A percentile compares a stretch with the other conserved stretches of the same genome.
phyloP scores from a whole-genome alignment of 1,140 invertebrate species.

The Drosophila mayri region DNA sequence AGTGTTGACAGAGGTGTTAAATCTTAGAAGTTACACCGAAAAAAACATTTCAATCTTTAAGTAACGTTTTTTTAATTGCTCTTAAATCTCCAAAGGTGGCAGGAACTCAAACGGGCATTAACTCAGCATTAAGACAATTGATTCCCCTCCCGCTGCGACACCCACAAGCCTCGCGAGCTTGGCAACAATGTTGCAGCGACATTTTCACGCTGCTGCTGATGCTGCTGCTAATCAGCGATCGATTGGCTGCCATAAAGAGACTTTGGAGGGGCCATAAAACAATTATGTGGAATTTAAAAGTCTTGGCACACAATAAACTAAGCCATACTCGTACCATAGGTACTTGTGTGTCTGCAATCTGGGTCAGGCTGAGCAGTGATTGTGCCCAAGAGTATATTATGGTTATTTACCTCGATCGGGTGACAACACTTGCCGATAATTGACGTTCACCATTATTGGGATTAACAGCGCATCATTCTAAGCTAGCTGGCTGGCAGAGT shows the following conservation, averaged over 20 bases:
- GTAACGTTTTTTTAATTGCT: constrained; percentile 11
- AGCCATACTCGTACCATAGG: constrained; percentile 14
- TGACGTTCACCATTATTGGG: constrained; percentile 46
- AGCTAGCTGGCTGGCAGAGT: background rate
- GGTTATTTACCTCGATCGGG: constrained; percentile 2
- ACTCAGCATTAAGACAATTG: constrained; percentile 30
- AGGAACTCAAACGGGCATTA: constrained; percentile 2
- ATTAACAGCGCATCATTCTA: constrained; percentile 24
- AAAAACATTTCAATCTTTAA: background rate
- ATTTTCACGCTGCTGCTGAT: constrained; percentile 23
- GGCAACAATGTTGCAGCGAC: constrained; percentile 46
- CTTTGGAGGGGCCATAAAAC: constrained; percentile 48
- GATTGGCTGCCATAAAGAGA: constrained; percentile 62
- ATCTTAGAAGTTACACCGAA: too few relatives aligned
- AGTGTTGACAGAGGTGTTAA: background rate
- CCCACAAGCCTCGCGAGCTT: constrained; percentile 32
- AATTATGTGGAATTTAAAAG: constrained; percentile 61
- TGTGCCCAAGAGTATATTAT: background rate
- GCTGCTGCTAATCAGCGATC: constrained; percentile 48
- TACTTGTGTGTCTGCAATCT: constrained; percentile 40
- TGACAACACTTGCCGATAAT: constrained; percentile 28
- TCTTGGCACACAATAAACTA: constrained; percentile 65
- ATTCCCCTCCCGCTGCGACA: constrained; percentile 14
- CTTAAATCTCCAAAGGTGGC: background rate
- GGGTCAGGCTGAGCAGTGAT: constrained; percentile 53